phyloP scores from a whole-genome alignment of 2,113 vertebrate genomes.

The Dolichallabes microphthalmus region DNA sequence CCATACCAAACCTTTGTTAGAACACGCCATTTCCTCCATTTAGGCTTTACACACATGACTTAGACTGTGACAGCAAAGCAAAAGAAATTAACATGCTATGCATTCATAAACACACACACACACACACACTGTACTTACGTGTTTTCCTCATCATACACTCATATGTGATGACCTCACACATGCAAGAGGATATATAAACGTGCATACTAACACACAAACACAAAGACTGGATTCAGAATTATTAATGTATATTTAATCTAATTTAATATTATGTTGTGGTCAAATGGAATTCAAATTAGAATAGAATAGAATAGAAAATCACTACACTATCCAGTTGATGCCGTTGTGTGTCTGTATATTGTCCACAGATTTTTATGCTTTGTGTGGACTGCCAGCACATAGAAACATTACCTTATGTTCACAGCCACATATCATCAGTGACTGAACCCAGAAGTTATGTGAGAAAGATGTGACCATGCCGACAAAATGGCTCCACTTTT shows the following conservation, averaged over 20 bases:
- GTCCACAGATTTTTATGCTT: constrained; percentile 14
- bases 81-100: constrained; percentile 64
- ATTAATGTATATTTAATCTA: not conserved
- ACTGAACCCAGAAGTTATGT: constrained; percentile 69
- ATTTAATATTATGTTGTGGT: not conserved
- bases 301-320: not conserved
- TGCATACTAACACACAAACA: constrained; percentile 29
- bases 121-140: constrained; percentile 51
- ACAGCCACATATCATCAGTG: constrained; percentile 69
- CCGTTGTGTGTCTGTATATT: constrained; percentile 9
- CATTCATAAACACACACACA: constrained; percentile 49
- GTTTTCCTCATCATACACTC: constrained; percentile 20
- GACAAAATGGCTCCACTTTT: not conserved
- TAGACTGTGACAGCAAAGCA: constrained; percentile 62
- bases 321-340: constrained; percentile 19
- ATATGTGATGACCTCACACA: constrained; percentile 36
- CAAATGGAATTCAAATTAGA: not conserved
- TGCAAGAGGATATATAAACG: constrained; percentile 3
- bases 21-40: constrained; percentile 62
- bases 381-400: constrained; percentile 57
- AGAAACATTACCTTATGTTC: constrained; percentile 74
- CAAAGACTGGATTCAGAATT: constrained; percentile 41
- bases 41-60: constrained; percentile 62
- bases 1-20: constrained; percentile 73
- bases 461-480: constrained; percentile 61